Conservation (phyloP, 2,113 vertebrate genomes). For the Anseranas semipalmata region DNA sequence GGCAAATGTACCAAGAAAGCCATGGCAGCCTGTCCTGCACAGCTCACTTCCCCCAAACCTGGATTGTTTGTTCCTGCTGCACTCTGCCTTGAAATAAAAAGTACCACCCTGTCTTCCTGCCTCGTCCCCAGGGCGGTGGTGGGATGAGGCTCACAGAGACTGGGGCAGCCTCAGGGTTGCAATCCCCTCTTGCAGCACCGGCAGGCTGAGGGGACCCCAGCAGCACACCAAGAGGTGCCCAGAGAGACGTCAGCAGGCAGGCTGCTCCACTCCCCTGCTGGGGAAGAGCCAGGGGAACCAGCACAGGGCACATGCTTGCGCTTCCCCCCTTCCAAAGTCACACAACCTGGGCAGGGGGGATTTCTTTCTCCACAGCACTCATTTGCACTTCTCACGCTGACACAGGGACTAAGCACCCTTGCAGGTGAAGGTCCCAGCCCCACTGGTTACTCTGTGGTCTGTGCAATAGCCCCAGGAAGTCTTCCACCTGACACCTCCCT, state of each 20-base stretch:
- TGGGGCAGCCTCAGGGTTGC: background rate
- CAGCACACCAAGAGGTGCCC: background rate
- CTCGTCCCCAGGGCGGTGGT: background rate
- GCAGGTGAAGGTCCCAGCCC: background rate
- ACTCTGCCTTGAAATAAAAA: background rate
- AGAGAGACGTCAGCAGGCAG: background rate
- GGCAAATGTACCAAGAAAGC: background rate
- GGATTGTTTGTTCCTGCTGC: background rate
- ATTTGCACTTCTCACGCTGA: background rate
- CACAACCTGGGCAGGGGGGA: background rate
- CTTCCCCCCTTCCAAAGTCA: background rate
- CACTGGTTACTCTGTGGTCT: background rate
- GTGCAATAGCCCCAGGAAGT: background rate
- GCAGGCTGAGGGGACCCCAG: accelerated
- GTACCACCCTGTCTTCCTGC: background rate
- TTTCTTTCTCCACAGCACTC: background rate
- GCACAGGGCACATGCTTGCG: accelerated
- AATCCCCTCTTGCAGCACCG: background rate
- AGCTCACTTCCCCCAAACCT: background rate
- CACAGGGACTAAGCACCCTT: background rate
- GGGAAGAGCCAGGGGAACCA: background rate
- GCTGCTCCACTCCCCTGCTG: background rate
- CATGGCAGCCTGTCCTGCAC: background rate
- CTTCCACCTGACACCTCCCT: background rate
- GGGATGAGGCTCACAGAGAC: background rate